Base-by-base conservation (phyloP, 2,888 invertebrate genomes). In the Netelia virgata region DNA sequence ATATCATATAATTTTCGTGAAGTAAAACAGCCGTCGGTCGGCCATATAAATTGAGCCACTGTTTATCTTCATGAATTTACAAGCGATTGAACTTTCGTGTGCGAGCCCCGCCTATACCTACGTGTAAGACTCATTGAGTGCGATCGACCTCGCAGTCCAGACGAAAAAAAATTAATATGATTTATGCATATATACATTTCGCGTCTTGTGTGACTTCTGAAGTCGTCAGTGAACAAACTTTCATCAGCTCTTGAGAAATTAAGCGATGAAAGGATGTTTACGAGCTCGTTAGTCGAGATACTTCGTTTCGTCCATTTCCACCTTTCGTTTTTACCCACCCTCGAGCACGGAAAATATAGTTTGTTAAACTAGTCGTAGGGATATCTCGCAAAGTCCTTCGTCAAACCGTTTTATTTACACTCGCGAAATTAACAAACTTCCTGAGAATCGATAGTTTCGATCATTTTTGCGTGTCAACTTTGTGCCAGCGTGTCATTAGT, bases 221-320 rank as follows among this genome's bases (percentile, higher is more conserved):
- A 74, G 28, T 66, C 57, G 28, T 69, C 74, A 28, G 55, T 66
- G 80, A 84, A 84, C 78, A 84, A 84, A 84, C 78, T 84, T 84
- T 79, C 78, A 79, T 75, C 75, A 78, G 69, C 84, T 78, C 70
- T 70, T 43, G 78, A 84, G 74, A 82, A 84, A 84, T 84, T 84
- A 84, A 82, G 70, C 77, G 75, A 72, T 63, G 82, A 78, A 81
- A 79, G 78, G 82, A 82, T 84, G 82, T 84, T 84, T 84, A 82
- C 84, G 82, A 82, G 82, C 78, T 84, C 84, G 82, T 84, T 84
- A 84, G 78, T 55, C 70, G 43, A 59, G 57, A 70, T 41, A 84
- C 66, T 78, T 53, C 61, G 36, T 41, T 47, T 36, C 47, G 47
- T 53, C 50, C 36, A n/a, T 66, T 55, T 63, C 50, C 72, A 55